Evolutionary conservation across 2,113 vertebrate genomes (phyloP), one percentile per base, ranked within the genome.

Genomic region (Rhizomys pruinosus): DNA sequence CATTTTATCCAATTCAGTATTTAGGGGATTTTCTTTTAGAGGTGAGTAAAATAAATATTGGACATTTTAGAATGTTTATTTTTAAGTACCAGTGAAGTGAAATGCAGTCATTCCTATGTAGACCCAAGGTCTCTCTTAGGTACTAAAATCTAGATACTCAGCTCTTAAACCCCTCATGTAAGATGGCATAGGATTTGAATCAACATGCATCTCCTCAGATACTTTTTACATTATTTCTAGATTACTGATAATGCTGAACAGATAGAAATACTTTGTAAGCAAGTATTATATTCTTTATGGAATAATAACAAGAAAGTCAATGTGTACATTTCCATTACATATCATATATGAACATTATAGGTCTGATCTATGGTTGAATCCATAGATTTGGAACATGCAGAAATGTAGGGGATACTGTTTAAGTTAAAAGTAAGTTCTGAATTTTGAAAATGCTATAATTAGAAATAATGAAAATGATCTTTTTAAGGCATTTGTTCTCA

Each of bases 11-110:
- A 84, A 96, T 99, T 88, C 98, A 97, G 78, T 98, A 99, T 96
- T 96, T 99, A 79, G 98, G 98, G 85, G 97, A 98, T 94, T 99
- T 99, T 97, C 98, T 99, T 78, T 98, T 99, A 97, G 98, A 98
- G 98, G 99, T 99, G 98, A 98, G 98, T 97, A 95, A 95, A 91
- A 61, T 87, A 32, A 93, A 72, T 87, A 84, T 17, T 1, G 2
- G 59, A 73, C 3, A 85, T 73, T 81, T 80, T 85, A 57, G 42
- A 17, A 23, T 90, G 16, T 90, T 89, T 84, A 79, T 91, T 92
- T 95, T 69, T 61, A 94, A 95, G 39, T 84, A 64, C 2, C 2
- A 8, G 25, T 63, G 25, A 9, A 76, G 22, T 92, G 10, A 94
- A 85, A 82, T 92, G 63, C 12, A 84, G 13, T 84, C 66, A 80